Conservation (phyloP, 2,113 vertebrate genomes). For the Microcebus griseorufus region DNA sequence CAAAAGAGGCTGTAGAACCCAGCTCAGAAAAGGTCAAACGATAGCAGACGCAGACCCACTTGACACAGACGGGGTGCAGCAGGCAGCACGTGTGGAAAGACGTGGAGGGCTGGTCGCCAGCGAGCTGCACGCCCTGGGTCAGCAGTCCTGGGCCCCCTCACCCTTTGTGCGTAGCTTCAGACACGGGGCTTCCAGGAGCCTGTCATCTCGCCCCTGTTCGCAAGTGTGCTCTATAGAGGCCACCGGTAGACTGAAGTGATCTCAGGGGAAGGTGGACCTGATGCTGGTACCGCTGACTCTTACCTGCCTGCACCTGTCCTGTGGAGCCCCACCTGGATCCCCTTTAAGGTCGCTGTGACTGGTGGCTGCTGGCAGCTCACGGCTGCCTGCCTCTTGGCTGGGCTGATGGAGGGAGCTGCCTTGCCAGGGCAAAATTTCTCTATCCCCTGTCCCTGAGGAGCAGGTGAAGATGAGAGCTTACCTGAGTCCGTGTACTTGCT, state of each 20-base stretch:
- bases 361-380: background rate
- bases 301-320: background rate
- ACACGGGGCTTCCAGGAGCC: background rate
- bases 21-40: background rate
- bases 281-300: background rate
- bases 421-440: background rate
- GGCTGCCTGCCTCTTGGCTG: background rate
- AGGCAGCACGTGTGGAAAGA: background rate
- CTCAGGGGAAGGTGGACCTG: background rate
- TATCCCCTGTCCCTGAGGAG: background rate
- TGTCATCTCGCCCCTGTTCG: background rate
- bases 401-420: background rate
- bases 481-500: background rate
- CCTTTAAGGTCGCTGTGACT: background rate
- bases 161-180: background rate
- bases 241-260: background rate
- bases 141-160: background rate
- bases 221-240: background rate
- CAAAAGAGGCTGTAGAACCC: background rate
- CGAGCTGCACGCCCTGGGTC: accelerated
- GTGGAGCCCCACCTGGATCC: background rate
- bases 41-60: too few species aligned
- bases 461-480: background rate
- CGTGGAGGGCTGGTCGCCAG: background rate
- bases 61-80: background rate